Evolutionary conservation across 2,888 invertebrate species (phyloP).

Genomic region (Hirtodrosophila alboralis): DNA sequence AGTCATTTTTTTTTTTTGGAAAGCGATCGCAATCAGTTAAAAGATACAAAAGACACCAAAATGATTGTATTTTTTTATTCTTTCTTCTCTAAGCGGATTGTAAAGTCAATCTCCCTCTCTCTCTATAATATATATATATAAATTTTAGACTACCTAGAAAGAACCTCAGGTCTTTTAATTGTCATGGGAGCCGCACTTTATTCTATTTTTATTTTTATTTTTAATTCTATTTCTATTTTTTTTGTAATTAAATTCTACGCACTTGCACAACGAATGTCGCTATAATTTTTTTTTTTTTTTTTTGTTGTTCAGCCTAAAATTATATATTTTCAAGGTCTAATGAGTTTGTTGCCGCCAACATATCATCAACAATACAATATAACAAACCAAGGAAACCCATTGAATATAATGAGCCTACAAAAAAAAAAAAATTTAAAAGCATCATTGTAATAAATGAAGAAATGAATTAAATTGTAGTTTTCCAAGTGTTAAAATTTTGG

Average conservation of each 20-base stretch:
- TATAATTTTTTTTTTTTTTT: too few species aligned
- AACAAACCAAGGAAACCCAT: too few species aligned
- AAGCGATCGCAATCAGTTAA: conserved; percentile 52
- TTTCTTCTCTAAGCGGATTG: conserved; percentile 49
- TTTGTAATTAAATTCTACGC: conserved; percentile 69
- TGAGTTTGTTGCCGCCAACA: conserved; percentile 70
- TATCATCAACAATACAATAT: conserved; percentile 1
- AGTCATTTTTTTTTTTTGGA: conserved; percentile 59
- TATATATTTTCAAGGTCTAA: conserved; percentile 75
- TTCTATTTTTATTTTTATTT: conserved; percentile 29
- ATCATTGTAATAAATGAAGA: conserved; percentile 71
- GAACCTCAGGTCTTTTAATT: conserved; percentile 45
- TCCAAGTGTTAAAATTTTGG: too few species aligned
- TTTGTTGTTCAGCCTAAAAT: conserved; percentile 48
- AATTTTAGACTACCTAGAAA: conserved; percentile 25
- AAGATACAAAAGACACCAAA: conserved; percentile 22
- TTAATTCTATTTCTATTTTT: conserved; percentile 22
- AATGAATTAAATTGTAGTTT: conserved; percentile 55
- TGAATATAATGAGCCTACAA: conserved; percentile 66
- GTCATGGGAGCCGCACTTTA: conserved; percentile 66
- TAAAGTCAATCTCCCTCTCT: conserved; percentile 51
- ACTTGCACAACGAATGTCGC: conserved; percentile 74
- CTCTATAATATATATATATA: conserved; percentile 4
- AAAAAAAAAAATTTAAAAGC: conserved; percentile 59
- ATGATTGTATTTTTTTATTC: conserved; percentile 11